Evolutionary conservation across 2,113 vertebrate genomes (phyloP), one percentile per base, ranked within the genome.

Genomic region (Clarias gariepinus): DNA sequence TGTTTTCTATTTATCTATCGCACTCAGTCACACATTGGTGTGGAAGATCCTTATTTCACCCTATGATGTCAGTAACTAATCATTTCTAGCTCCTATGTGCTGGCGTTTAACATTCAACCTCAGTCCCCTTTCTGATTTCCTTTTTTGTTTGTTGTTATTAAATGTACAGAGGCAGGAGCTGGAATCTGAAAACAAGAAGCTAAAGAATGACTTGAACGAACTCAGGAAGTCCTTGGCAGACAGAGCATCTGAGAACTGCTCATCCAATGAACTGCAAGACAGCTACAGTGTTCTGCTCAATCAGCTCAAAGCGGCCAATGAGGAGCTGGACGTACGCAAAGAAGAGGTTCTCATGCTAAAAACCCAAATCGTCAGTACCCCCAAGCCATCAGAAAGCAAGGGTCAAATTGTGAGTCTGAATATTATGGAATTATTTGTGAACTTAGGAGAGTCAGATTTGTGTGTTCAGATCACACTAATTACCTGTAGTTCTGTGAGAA

Each of bases 321-420:
- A 99, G 93, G 98, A 99, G 93, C 92, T 99, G 64, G 98, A 99
- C 30, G 96, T 97, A 53, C 95, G 98, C 82, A 99, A 98, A 87
- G 98, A 99, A 90, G 98, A 99, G 87, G 97, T 99, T 9, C 96
- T 99, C 2, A 96, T 97, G 86, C 96, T 99, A 28, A 95, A 96
- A 91, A 93, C 97, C 0, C 96, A 99, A 93, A 97, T 99, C 0
- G 94, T 98, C 89, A 98, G 94, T 63, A 73, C 90, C 0, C 94
- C 95, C 30, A 95, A 96, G 91, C 93, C 94, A 47, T 92, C 91
- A 9, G 95, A 95, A 2, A 74, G 55, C 0, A 91, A 88, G 33
- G 90, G 93, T 76, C 93, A 83, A 58, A 81, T 84, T 84, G 94
- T 96, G 90, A 95, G 91, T 87, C 28, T 84, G 13, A 86, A 60